Evolutionary conservation across 2,888 invertebrate genomes (phyloP).

Genomic region (Nymphalis polychloros): DNA sequence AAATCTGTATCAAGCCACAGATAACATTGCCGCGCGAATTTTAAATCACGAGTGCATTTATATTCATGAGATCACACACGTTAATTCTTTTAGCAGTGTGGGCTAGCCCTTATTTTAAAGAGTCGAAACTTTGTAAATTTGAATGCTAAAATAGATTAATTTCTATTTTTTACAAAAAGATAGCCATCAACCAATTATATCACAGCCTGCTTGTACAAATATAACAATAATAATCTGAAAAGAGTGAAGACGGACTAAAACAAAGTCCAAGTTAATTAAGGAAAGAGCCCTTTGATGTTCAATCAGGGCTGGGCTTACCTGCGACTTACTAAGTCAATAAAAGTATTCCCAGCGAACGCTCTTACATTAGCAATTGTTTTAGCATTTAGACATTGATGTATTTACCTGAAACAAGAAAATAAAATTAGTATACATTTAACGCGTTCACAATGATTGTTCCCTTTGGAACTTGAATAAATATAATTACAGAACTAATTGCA

Average conservation of each 20-base stretch:
- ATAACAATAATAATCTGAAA: neutral
- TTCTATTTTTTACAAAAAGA: too few species aligned
- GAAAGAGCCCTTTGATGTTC: conserved; percentile 22
- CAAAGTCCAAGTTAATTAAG: conserved; percentile 19
- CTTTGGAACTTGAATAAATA: too few species aligned
- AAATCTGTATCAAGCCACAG: too few species aligned
- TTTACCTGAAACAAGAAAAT: conserved; percentile 26
- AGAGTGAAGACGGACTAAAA: conserved; percentile 2
- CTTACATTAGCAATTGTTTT: conserved; percentile 3
- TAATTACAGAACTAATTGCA: too few species aligned
- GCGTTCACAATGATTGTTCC: too few species aligned
- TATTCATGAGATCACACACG: too few species aligned
- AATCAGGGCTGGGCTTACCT: conserved; percentile 20
- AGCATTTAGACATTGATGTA: conserved; percentile 7
- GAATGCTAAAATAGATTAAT: too few species aligned
- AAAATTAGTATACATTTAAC: conserved; percentile 1
- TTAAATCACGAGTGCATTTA: too few species aligned
- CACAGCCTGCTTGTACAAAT: neutral
- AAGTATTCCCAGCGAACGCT: conserved; percentile 17
- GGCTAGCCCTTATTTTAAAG: too few species aligned
- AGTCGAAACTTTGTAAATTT: too few species aligned
- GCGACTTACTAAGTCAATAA: conserved; percentile 23
- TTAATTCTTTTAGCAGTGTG: too few species aligned
- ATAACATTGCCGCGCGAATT: too few species aligned
- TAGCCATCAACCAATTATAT: neutral